phyloP scores from a whole-genome alignment of 2,888 invertebrate genomes.

The Seira musarum region DNA sequence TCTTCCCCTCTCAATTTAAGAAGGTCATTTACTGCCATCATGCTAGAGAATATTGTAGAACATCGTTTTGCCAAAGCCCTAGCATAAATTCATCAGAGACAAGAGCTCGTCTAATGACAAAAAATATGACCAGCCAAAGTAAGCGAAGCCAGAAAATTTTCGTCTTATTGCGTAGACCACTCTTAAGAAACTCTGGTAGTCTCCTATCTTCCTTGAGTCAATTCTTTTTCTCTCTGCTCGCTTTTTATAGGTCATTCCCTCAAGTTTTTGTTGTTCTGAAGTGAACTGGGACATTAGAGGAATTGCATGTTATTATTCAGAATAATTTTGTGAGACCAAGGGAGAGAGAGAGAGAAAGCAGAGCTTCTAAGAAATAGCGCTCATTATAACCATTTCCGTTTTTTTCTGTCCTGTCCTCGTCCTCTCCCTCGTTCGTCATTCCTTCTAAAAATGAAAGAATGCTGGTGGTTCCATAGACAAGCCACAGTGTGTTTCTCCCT shows the following conservation, averaged over 20 bases:
- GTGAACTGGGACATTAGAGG: slow-evolving; percentile 16
- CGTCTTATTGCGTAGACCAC: no score
- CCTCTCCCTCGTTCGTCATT: no score
- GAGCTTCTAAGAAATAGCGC: slow-evolving; percentile 20
- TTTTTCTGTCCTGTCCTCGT: no score
- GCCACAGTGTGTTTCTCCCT: no score
- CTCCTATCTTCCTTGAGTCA: neutral
- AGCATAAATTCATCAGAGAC: neutral
- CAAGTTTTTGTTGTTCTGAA: neutral
- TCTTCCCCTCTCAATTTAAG: neutral
- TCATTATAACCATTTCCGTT: slow-evolving; percentile 34
- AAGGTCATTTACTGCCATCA: neutral
- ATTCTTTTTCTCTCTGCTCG: no score
- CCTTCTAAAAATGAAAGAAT: no score
- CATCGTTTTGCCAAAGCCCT: no score
- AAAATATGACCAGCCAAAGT: neutral
- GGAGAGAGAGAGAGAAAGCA: neutral
- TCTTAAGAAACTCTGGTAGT: no score
- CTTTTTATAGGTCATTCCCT: neutral
- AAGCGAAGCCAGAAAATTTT: neutral
- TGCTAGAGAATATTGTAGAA: neutral
- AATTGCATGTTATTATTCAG: slow-evolving; percentile 32
- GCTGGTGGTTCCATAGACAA: neutral
- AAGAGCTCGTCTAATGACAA: neutral
- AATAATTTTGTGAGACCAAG: slow-evolving; percentile 8